These are phyloP conservation scores for Atherinosoma microstoma DNA, from an alignment of 2,797 vertebrate species.

Conservation along the genomic window DNA sequence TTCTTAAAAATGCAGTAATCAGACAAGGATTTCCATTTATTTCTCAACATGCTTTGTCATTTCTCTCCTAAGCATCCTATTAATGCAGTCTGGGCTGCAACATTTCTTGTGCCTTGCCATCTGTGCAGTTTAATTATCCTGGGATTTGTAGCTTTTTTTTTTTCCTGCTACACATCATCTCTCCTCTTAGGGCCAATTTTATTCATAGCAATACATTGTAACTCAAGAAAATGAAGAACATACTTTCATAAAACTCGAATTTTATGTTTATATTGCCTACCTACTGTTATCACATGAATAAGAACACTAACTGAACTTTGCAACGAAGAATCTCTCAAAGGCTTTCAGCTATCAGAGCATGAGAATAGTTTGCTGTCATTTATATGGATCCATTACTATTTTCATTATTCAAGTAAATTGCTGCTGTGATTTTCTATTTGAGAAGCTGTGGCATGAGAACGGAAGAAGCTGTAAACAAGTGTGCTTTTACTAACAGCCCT, in stretches of 20 bases:
- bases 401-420: too few species aligned
- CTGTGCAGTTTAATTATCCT: constrained; percentile 24
- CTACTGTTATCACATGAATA: not conserved
- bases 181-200: not conserved
- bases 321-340: not conserved
- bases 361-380: not conserved
- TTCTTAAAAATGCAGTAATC: constrained; percentile 1
- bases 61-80: constrained; percentile 24
- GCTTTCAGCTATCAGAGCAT: not conserved
- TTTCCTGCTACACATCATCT: constrained; percentile 18
- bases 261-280: constrained; percentile 11
- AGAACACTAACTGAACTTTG: not conserved
- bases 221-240: not conserved
- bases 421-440: too few species aligned
- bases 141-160: constrained; percentile 25
- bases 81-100: constrained; percentile 10
- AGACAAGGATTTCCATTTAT: constrained; percentile 13
- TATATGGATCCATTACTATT: too few species aligned
- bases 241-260: not conserved
- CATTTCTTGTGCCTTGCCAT: constrained; percentile 1
- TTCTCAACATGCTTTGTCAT: constrained; percentile 20
- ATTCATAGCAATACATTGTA: not conserved
- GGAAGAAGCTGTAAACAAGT: too few species aligned
- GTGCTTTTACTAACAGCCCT: too few species aligned
- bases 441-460: too few species aligned